Conservation (phyloP, 2,113 vertebrate genomes). For the Miniopterus natalensis region DNA sequence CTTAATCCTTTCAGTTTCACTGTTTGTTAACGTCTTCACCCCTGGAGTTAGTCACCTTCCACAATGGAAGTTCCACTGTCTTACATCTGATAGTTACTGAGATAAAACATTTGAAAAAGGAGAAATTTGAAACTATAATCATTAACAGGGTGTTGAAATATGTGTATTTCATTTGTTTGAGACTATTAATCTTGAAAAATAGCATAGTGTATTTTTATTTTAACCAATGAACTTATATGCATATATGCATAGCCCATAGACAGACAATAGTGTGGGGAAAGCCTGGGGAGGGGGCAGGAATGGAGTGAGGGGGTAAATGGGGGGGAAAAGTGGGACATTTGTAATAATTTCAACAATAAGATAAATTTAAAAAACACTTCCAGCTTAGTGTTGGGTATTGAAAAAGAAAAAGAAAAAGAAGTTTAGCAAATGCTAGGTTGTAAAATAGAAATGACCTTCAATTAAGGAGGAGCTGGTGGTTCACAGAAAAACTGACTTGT, state of each 20-base stretch:
- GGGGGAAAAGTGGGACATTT: too few relatives aligned
- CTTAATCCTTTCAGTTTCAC: background rate
- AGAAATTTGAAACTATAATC: background rate
- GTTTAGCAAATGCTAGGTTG: background rate
- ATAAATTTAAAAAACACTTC: background rate
- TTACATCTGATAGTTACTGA: background rate
- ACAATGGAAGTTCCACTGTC: background rate
- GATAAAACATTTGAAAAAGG: background rate
- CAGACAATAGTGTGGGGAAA: too few relatives aligned
- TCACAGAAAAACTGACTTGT: background rate
- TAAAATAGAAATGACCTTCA: background rate
- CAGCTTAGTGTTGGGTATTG: background rate
- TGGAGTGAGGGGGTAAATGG: too few relatives aligned
- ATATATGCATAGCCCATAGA: too few relatives aligned
- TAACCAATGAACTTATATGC: background rate
- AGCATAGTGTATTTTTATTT: background rate
- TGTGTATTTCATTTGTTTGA: conserved; percentile 36
- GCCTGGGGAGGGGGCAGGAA: too few relatives aligned
- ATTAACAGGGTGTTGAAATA: background rate
- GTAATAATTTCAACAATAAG: too few relatives aligned
- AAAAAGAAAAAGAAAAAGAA: background rate
- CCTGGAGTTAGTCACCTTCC: background rate
- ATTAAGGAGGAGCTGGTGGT: background rate
- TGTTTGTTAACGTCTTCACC: background rate
- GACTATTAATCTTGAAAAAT: conserved; percentile 13